Base-by-base conservation (phyloP, 2,888 invertebrate species). In the Agrotis segetum region DNA sequence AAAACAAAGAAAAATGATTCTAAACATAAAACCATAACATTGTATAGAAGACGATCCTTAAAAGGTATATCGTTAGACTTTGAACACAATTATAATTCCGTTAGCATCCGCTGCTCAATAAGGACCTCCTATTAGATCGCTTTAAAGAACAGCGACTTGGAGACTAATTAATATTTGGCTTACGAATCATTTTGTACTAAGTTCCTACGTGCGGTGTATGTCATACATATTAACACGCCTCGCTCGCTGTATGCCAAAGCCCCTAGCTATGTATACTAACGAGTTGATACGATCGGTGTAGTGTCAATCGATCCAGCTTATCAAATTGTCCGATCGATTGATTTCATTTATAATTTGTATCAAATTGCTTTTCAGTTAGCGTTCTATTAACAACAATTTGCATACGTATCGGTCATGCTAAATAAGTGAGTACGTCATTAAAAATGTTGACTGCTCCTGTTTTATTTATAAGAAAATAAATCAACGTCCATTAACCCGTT, bases 391-490 rank as follows among this genome's bases (percentile, higher is more conserved):
- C 29, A 19, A 6, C 68, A n/a, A 85, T 84, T 84, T 83, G 74
- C 81, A 83, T 85, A 66, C 63, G 44, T 77, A 83, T 77, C 78
- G 55, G 71, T 69, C 66, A 70, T 53, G 63, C 24, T 76, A 64
- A 67, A 66, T 64, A 64, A 72, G 63, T 67, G 58, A 67, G 64
- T 52, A 72, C 66, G 70, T 64, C 67, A 69, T 61, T 79, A 72
- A 71, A 71, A 67, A 82, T 74, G 55, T 79, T 44, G 58, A 50
- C 17, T 50, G 64, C 17, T 67, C 58, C 47, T 62, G 69, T 69
- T 65, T 82, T 82, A 82, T 82, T 80, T 62, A 78, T 81, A 66
- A 77, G 56, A 66, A 78, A 70, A 74, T 80, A 82, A 78, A 80
- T 82, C 74, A 70, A 52, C 44, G 24, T 65, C 64, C 34, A 70